A percentile compares a stretch with the other conserved stretches of the same genome.
phyloP scores from a whole-genome alignment of 1,140 invertebrate species.

The Drosophila sturtevanti region DNA sequence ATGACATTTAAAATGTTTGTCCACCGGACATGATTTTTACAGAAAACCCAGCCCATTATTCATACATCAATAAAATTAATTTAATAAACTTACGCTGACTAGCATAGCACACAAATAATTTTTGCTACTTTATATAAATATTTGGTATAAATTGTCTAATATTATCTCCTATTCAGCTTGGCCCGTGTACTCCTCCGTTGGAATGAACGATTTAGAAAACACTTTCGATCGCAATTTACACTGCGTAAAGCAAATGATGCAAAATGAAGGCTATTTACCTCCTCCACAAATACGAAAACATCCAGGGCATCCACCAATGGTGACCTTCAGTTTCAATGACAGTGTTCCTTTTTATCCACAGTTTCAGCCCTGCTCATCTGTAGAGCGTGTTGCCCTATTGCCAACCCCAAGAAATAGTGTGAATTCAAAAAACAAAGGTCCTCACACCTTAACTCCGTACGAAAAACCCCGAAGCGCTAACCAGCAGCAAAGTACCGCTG shows the following conservation, averaged over 20 bases:
- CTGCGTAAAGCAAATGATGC: conserved; percentile 4
- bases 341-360: conserved; percentile 39
- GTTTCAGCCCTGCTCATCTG: neutral
- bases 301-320: neutral
- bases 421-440: neutral
- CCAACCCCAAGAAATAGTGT: conserved; percentile 3
- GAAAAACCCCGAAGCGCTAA: neutral
- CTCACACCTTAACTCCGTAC: neutral
- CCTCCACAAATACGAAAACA: neutral
- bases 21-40: too few relatives aligned
- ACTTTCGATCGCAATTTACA: conserved; percentile 19
- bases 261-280: conserved; percentile 3
- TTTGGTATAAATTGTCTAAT: too few relatives aligned
- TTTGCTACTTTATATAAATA: too few relatives aligned
- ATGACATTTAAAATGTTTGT: too few relatives aligned
- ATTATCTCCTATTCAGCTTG: neutral
- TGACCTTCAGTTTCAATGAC: conserved; percentile 10
- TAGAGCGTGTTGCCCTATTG: conserved; percentile 9
- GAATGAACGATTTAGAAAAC: neutral
- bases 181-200: neutral
- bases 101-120: too few relatives aligned
- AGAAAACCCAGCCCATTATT: too few relatives aligned
- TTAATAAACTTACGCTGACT: neutral
- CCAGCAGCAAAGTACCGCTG: neutral
- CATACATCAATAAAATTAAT: too few relatives aligned